Evolutionary conservation across 2,797 vertebrate species (phyloP).

Genomic region (Harpagifer antarcticus): DNA sequence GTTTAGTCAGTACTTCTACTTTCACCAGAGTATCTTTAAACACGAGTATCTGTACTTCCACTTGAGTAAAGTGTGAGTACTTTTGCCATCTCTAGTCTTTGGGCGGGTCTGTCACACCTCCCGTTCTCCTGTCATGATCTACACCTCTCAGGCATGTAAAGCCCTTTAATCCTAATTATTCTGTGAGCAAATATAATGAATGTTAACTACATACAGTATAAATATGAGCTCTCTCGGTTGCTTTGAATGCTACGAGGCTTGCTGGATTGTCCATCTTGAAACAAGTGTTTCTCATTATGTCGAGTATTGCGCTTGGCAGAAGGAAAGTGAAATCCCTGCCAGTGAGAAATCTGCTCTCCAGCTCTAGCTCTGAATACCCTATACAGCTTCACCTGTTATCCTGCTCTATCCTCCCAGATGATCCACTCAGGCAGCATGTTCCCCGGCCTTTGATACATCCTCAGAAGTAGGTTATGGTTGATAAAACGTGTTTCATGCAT

Average conservation of each 20-base stretch:
- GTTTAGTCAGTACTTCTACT: no score
- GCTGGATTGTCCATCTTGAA: constrained; percentile 71
- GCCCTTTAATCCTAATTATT: constrained; percentile 41
- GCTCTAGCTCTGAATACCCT: constrained; percentile 79
- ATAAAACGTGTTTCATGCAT: constrained; percentile 23
- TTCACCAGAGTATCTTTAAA: no score
- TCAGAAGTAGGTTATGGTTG: constrained; percentile 31
- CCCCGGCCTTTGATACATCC: constrained; percentile 51
- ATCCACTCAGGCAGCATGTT: constrained; percentile 67
- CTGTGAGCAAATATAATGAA: constrained; percentile 50
- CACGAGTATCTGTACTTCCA: no score
- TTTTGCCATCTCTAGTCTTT: constrained; percentile 16
- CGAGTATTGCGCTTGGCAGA: constrained; percentile 82
- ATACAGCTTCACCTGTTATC: constrained; percentile 84
- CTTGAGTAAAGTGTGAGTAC: no score
- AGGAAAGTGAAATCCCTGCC: constrained; percentile 62
- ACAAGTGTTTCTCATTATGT: constrained; percentile 83
- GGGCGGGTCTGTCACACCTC: constrained; percentile 25
- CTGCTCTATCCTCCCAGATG: constrained; percentile 67
- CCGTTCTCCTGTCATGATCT: constrained; percentile 22
- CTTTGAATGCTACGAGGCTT: constrained; percentile 67
- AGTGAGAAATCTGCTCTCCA: constrained; percentile 78
- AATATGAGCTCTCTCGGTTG: constrained; percentile 48
- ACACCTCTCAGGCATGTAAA: constrained; percentile 42
- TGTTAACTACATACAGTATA: constrained; percentile 57